These are phyloP conservation scores for Galendromus occidentalis DNA, from an alignment of 1,140 invertebrate genomes.

Conservation along the genomic window DNA sequence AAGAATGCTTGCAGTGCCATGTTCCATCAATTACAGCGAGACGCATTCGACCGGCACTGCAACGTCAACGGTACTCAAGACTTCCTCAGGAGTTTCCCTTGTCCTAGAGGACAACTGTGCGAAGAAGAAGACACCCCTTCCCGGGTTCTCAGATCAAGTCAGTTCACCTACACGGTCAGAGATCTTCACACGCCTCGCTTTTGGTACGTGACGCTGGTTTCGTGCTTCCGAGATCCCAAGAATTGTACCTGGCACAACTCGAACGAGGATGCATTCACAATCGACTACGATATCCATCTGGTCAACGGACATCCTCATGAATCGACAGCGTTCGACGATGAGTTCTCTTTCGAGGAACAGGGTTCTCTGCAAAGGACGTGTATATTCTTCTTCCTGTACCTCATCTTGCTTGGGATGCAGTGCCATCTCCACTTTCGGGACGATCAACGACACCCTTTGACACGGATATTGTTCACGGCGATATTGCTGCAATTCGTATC, in stretches of 20 bases:
- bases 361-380: constrained; percentile 21
- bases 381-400: constrained; percentile 59
- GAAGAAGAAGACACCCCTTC: constrained; percentile 60
- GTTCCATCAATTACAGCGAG: constrained; percentile 58
- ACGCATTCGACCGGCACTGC: constrained; percentile 64
- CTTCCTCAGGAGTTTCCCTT: constrained; percentile 69
- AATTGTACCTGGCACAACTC: constrained; percentile 51
- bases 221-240: constrained; percentile 55
- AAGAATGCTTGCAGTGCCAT: constrained; percentile 51
- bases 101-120: constrained; percentile 51
- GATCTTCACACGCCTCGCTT: constrained; percentile 58
- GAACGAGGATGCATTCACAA: constrained; percentile 26
- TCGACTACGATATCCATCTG: constrained; percentile 82
- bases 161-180: constrained; percentile 82
- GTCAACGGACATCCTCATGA: constrained; percentile 83
- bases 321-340: constrained; percentile 66
- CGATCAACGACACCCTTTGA: constrained; percentile 69
- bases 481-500: constrained; percentile 63
- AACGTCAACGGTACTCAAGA: constrained; percentile 53
- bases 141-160: constrained; percentile 63
- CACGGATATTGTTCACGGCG: constrained; percentile 69
- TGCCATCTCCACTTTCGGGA: constrained; percentile 66
- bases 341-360: constrained; percentile 88
- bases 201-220: constrained; percentile 84
- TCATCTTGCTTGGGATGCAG: constrained; percentile 65